Evolutionary conservation across 2,888 invertebrate genomes (phyloP).

Genomic region (Pinctada fucata): DNA sequence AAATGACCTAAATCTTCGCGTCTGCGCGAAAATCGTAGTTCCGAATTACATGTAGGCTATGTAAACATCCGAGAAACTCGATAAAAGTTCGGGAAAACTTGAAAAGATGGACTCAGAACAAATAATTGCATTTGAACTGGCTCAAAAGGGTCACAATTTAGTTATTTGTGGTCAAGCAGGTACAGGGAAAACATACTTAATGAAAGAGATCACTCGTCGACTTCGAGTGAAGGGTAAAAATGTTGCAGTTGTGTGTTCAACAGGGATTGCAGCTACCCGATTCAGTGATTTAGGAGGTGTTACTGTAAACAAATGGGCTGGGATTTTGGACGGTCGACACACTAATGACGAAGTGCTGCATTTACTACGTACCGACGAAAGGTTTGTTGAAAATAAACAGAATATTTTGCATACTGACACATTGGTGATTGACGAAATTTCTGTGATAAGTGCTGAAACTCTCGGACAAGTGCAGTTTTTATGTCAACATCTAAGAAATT

Average conservation of each 20-base stretch:
- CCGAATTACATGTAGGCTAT: constrained; percentile 2
- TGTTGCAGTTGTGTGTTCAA: constrained; percentile 42
- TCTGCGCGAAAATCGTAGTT: constrained; percentile 1
- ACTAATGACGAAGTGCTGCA: constrained; percentile 28
- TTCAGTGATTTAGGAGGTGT: constrained; percentile 21
- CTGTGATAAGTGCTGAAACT: constrained; percentile 35
- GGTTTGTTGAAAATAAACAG: constrained; percentile 12
- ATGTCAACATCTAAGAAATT: constrained; percentile 15
- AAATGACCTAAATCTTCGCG: not conserved
- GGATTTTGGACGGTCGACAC: constrained; percentile 41
- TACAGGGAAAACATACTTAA: constrained; percentile 35
- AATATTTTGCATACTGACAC: constrained; percentile 23
- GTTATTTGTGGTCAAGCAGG: constrained; percentile 34
- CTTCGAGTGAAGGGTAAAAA: constrained; percentile 26
- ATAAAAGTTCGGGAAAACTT: not conserved
- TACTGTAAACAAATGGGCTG: constrained; percentile 39
- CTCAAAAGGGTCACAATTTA: constrained; percentile 1
- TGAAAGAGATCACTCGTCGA: constrained; percentile 17
- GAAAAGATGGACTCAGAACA: not conserved
- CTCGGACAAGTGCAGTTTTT: constrained; percentile 23
- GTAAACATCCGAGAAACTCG: not conserved
- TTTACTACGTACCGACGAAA: constrained; percentile 31
- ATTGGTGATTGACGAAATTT: constrained; percentile 38
- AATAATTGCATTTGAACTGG: not conserved
- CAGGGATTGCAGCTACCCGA: constrained; percentile 39